phyloP scores from a whole-genome alignment of 2,888 invertebrate genomes.

The Pseudanteris insignis region DNA sequence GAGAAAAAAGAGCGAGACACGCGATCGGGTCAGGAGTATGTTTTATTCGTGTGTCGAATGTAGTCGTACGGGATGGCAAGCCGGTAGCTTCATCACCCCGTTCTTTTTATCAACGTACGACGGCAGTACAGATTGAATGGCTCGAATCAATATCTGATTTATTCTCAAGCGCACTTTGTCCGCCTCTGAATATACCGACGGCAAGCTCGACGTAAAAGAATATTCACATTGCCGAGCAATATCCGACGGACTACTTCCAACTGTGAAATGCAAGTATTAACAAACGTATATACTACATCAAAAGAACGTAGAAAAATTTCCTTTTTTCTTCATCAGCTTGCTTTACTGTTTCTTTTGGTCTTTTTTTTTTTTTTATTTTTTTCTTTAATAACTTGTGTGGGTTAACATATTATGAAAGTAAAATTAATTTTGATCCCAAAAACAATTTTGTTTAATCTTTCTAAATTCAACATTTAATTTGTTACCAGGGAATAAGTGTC shows the following conservation, averaged over 20 bases:
- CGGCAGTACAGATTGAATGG: constrained; percentile 50
- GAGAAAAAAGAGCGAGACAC: constrained; percentile 18
- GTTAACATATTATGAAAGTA: too few species aligned
- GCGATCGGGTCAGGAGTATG: constrained; percentile 32
- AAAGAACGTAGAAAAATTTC: too few species aligned
- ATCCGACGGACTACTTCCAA: constrained; percentile 41
- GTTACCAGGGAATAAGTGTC: too few species aligned
- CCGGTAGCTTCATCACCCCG: constrained; percentile 43
- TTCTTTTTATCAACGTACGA: constrained; percentile 44
- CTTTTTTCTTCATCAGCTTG: too few species aligned
- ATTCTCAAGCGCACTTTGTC: constrained; percentile 50
- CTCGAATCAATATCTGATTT: constrained; percentile 55
- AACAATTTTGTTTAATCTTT: too few species aligned
- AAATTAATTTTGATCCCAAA: too few species aligned
- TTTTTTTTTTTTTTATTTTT: too few species aligned
- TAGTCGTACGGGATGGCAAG: constrained; percentile 36
- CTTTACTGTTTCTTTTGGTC: too few species aligned
- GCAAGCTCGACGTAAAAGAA: constrained; percentile 41
- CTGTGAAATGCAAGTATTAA: constrained; percentile 45
- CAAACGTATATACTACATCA: constrained; percentile 42
- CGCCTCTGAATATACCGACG: constrained; percentile 40
- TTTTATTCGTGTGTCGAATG: constrained; percentile 35
- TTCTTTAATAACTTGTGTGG: too few species aligned
- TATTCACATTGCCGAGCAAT: constrained; percentile 45
- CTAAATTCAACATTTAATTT: too few species aligned